Base-by-base conservation (phyloP, 2,888 invertebrate species). In the Tiliacea aurago region DNA sequence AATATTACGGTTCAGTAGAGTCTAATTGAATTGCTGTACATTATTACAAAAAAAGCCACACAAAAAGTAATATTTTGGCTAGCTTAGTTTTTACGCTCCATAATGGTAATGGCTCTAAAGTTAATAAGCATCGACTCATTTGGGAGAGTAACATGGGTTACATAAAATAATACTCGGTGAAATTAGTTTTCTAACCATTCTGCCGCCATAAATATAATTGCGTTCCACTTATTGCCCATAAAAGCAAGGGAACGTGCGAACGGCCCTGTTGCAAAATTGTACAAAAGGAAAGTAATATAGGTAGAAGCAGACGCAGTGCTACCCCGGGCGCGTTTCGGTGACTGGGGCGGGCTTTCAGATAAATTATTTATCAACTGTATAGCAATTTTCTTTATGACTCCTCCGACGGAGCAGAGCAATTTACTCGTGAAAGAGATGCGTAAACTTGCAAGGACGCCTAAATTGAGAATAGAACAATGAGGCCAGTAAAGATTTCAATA, bases 331-430 rank as follows among this genome's bases (percentile, higher is more conserved):
- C 94, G 94, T 95, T 94, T 94, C 94, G 95, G 95, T 95, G 96
- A 96, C 96, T 96, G 95, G 95, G 93, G 94, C 94, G 94, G 94
- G 95, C 95, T 95, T 94, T 95, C 94, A 95, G 95, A 96, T 96
- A 96, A 96, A 96, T 96, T 96, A 96, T 96, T 96, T 96, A 96
- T 96, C 96, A 96, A 96, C 95, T 95, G 96, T 96, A 96, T 95
- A 95, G 96, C 96, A 96, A 96, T 96, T 96, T 96, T 96, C 96
- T 96, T 96, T 96, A 96, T 95, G 96, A 96, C 95, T 96, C 96
- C 95, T 95, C 95, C 95, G 95, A 94, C 95, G 95, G 93, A 94
- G 94, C 94, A 93, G 93, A 95, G 96, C 95, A 96, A 96, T 96
- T 96, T 96, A 92, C 94, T 95, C 93, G 91, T 92, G 95, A 95